phyloP scores from a whole-genome alignment of 2,113 vertebrate genomes.

The Pristiophorus japonicus region DNA sequence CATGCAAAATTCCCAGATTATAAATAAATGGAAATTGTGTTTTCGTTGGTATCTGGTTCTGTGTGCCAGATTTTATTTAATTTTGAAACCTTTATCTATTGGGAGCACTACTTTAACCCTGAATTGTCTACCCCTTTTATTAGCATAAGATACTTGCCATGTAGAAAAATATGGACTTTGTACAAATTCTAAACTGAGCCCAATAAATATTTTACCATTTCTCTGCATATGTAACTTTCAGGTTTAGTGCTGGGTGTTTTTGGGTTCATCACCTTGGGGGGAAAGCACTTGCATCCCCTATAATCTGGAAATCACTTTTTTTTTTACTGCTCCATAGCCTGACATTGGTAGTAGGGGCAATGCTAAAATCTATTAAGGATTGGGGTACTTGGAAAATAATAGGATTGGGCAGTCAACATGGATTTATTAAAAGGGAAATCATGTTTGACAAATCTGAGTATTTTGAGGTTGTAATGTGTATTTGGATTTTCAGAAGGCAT shows the following conservation, averaged over 20 bases:
- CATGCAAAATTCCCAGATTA: neutral
- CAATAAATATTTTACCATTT: neutral
- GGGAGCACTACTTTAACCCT: neutral
- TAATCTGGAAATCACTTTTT: neutral
- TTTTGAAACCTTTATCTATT: neutral
- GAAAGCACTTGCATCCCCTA: no score
- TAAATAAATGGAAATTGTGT: neutral
- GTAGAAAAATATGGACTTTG: neutral
- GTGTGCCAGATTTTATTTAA: neutral
- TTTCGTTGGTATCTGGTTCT: neutral
- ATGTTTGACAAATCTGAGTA: no score
- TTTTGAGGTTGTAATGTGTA: no score
- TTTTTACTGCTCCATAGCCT: neutral
- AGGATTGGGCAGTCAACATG: no score
- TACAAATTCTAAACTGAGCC: neutral
- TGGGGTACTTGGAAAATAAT: no score
- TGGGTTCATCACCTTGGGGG: neutral
- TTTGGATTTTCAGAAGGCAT: no score
- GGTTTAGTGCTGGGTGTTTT: neutral
- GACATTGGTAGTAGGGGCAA: no score
- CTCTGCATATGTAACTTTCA: neutral
- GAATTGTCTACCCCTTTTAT: neutral
- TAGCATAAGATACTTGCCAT: neutral
- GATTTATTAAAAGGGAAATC: no score
- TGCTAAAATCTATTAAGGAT: no score